Percentiles rank a stretch among this genome's conserved stretches.
Conservation (phyloP, 1,140 invertebrate species). For the Camponotus vicinus region DNA sequence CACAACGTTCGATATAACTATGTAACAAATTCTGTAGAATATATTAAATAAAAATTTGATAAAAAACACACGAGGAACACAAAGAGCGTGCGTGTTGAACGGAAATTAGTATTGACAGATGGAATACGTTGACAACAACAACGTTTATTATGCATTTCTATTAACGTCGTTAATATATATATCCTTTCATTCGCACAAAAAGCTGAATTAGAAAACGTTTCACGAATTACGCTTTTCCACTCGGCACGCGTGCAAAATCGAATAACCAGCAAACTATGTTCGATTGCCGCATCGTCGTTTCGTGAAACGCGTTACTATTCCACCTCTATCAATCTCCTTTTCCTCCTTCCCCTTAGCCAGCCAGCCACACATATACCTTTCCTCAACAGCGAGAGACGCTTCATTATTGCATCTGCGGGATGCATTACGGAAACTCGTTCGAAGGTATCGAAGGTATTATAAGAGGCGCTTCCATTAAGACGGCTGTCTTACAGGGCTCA, state of each 20-base stretch:
- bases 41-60: constrained; percentile 54
- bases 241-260: background rate
- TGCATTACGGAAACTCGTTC: constrained; percentile 66
- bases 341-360: background rate
- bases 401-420: constrained; percentile 31
- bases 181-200: too few species aligned
- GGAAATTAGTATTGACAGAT: constrained; percentile 19
- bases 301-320: background rate
- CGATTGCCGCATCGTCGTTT: constrained; percentile 5
- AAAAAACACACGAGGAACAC: background rate
- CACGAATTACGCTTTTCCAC: background rate
- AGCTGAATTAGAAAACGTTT: background rate
- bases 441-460: constrained; percentile 3
- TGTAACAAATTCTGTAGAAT: constrained; percentile 34
- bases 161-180: background rate
- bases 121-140: background rate
- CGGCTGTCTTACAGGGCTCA: constrained; percentile 16
- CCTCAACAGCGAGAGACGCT: constrained; percentile 8
- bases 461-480: constrained; percentile 1
- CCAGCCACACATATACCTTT: background rate
- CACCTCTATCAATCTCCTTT: constrained; percentile 47
- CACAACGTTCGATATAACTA: background rate
- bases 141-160: constrained; percentile 24
- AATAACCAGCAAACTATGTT: constrained; percentile 5
- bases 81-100: background rate